phyloP scores from a whole-genome alignment of 2,113 vertebrate genomes.

The Charadrius vociferus region DNA sequence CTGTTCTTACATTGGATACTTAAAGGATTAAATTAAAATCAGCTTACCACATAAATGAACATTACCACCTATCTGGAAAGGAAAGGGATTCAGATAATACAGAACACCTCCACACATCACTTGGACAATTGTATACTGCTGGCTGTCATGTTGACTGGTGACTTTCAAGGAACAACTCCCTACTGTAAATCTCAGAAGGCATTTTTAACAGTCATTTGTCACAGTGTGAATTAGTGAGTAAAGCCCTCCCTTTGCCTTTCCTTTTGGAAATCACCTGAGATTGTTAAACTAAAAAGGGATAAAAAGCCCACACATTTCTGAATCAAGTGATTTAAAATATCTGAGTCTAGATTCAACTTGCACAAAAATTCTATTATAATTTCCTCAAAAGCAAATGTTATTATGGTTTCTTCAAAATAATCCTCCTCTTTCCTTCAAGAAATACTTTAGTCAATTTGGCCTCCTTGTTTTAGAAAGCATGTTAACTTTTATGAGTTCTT shows the following conservation, averaged over 20 bases:
- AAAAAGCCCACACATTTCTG: slow-evolving; percentile 41
- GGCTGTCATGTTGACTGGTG: slow-evolving; percentile 42
- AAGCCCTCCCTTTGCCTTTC: slow-evolving; percentile 40
- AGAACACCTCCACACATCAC: slow-evolving; percentile 36
- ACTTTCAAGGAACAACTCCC: slow-evolving; percentile 38
- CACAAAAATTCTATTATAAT: neutral
- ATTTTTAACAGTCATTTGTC: slow-evolving; percentile 64
- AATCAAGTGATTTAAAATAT: slow-evolving; percentile 45
- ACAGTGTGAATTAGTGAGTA: slow-evolving; percentile 42
- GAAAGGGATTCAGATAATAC: neutral
- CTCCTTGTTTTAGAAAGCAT: neutral
- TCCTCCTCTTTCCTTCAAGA: neutral
- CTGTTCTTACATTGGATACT: neutral
- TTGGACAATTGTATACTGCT: slow-evolving; percentile 37
- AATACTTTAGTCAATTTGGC: neutral
- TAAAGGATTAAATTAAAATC: slow-evolving; percentile 22
- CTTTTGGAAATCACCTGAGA: slow-evolving; percentile 46
- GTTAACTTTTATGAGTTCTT: neutral
- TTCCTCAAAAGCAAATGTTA: neutral
- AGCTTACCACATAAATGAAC: neutral
- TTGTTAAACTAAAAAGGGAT: slow-evolving; percentile 40
- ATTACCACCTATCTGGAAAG: neutral
- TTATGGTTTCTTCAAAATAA: neutral
- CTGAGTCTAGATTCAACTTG: slow-evolving; percentile 5
- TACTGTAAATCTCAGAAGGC: slow-evolving; percentile 56